Percentiles rank a stretch among this genome's conserved stretches.
phyloP scores from a whole-genome alignment of 2,888 invertebrate species.

The Molorchus minor region DNA sequence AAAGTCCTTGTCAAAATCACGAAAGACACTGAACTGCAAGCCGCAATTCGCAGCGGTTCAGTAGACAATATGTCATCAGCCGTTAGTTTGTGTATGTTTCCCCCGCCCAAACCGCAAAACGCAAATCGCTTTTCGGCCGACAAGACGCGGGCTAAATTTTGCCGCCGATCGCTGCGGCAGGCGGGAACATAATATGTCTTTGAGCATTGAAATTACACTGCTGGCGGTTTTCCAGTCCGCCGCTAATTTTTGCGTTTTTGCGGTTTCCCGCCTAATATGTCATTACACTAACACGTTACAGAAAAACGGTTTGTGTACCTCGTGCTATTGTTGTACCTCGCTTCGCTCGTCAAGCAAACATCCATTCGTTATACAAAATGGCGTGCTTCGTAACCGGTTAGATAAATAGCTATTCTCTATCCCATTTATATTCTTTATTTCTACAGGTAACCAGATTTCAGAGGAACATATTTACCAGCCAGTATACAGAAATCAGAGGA shows the following conservation, averaged over 20 bases:
- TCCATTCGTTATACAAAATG: neutral
- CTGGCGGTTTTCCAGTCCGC: too few species aligned
- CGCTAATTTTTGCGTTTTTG: neutral
- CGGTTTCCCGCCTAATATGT: neutral
- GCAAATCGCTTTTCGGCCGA: too few species aligned
- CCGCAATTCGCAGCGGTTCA: too few species aligned
- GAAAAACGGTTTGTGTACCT: neutral
- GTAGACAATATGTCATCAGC: too few species aligned
- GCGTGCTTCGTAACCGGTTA: neutral
- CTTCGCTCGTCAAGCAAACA: neutral
- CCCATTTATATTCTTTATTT: neutral
- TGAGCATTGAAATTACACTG: too few species aligned
- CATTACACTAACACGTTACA: neutral
- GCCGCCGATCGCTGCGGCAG: too few species aligned
- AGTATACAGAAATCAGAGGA: conserved; percentile 27
- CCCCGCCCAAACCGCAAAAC: too few species aligned
- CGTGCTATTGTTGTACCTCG: neutral
- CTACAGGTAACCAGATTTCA: conserved; percentile 2
- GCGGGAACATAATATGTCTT: too few species aligned
- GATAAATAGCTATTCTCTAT: neutral
- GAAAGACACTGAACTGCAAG: too few species aligned
- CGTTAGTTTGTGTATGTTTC: too few species aligned
- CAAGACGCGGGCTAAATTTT: too few species aligned
- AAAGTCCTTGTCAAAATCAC: too few species aligned
- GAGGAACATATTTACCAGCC: conserved; percentile 15